Base-by-base conservation (phyloP, 1,140 invertebrate genomes). In the Alviniconcha marisindica region DNA sequence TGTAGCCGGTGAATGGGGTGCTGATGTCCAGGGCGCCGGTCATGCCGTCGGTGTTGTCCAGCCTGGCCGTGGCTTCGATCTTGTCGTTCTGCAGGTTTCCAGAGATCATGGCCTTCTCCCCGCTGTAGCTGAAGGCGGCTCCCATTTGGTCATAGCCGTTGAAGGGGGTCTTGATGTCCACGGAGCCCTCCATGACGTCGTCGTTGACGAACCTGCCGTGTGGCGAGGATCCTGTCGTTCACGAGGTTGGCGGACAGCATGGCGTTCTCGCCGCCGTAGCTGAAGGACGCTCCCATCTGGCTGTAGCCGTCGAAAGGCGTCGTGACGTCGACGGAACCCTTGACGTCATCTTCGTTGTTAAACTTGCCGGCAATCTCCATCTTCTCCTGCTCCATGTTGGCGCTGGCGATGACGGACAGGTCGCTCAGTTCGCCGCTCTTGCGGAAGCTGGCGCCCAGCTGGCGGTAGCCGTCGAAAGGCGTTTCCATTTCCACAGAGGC, bases 1-100 rank as follows among this genome's bases (percentile, higher is more conserved):
- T 74, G 73, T 51, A 76, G 24, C 60, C 66, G 3, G 56, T 4
- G 15, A 79, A 54, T 1, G 82, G 82, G 2, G 82, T 83, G 28
- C 73, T 31, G 40, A 83, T 54, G 73, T 76, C 42, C 10, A 76
- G 10, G 44, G 40, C 18, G 2, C 42, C 73, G 28, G 40, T 24
- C 2, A 51, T 12, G 73, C 21, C 28, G 24, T 76, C 15, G 33
- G 21, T 15, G 3, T 12, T 76, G 73, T n/a, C 14, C 18, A 74
- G 12, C 18, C 40, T 48, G 42, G 38, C 44, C 14, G 44, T 31
- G 24, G 73, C 73, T 33, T 76, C 73, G 24, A 76, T 33, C 40
- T 40, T 76, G 24, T 76, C 44, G 4, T 76, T 28, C 36, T 51
- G 3, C 40, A 76, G 21, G 44, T 76, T 48, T 2, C 24, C 73